Conservation (phyloP, 2,797 vertebrate genomes). For the Takifugu rubripes region DNA sequence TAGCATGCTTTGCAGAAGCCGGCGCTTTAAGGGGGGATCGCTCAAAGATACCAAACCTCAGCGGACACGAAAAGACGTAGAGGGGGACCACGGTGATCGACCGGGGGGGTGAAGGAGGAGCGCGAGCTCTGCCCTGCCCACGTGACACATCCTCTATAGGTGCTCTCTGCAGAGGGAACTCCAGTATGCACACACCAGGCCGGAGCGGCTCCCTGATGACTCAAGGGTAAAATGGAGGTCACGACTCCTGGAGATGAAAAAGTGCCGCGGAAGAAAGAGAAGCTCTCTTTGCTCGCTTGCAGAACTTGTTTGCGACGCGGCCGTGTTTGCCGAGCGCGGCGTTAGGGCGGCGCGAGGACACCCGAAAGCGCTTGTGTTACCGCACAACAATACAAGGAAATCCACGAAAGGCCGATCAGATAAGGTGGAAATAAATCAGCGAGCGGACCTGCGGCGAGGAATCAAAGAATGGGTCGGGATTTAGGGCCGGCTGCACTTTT, state of each 20-base stretch:
- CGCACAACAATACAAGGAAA: constrained; percentile 68
- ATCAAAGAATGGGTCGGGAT: constrained; percentile 2
- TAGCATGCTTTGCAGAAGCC: too few relatives aligned
- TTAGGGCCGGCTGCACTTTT: not conserved
- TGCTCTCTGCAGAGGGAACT: constrained; percentile 41
- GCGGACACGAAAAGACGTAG: not conserved
- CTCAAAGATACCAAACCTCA: constrained; percentile 1
- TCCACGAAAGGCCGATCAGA: constrained; percentile 67
- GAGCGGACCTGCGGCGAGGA: not conserved
- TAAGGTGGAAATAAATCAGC: constrained; percentile 61
- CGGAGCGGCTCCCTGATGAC: constrained; percentile 48
- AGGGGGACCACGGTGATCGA: too few relatives aligned
- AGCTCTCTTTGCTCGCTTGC: constrained; percentile 26
- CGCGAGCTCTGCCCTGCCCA: too few relatives aligned
- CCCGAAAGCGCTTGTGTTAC: constrained; percentile 51
- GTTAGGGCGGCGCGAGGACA: constrained; percentile 51
- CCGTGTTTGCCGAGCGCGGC: constrained; percentile 38
- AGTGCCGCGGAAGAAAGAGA: not conserved
- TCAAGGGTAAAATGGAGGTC: constrained; percentile 71
- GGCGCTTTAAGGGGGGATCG: too few relatives aligned
- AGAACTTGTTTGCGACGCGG: constrained; percentile 52
- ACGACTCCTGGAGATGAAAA: constrained; percentile 37
- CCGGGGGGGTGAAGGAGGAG: too few relatives aligned
- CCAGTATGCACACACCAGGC: constrained; percentile 42
- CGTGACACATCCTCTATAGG: constrained; percentile 26